phyloP scores from a whole-genome alignment of 2,113 vertebrate genomes.

The Hippocampus mohnikei region DNA sequence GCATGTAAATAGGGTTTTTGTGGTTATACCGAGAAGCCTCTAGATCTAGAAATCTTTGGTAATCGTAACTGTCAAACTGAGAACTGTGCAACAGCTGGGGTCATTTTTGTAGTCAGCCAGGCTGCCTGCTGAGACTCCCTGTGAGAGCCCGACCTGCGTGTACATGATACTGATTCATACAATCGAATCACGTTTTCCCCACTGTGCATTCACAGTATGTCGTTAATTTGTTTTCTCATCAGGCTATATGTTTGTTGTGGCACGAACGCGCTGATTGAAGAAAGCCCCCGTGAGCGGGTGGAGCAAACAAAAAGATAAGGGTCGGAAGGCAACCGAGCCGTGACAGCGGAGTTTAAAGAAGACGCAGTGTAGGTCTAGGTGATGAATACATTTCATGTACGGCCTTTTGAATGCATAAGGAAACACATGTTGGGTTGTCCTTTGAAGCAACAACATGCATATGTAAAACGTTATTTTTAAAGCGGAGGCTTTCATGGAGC shows the following conservation, averaged over 20 bases:
- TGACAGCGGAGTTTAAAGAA: conserved; percentile 43
- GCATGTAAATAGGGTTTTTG: conserved; percentile 10
- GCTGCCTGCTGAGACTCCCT: conserved; percentile 47
- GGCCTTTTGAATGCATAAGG: conserved; percentile 14
- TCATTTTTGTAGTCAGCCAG: conserved; percentile 32
- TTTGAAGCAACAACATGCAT: conserved; percentile 42
- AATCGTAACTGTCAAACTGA: conserved; percentile 8
- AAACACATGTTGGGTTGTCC: conserved; percentile 19
- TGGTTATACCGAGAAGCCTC: not conserved
- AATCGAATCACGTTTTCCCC: conserved; percentile 47
- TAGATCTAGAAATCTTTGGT: not conserved
- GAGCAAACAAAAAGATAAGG: conserved; percentile 51
- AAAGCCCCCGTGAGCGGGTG: conserved; percentile 44
- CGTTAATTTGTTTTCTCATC: conserved; percentile 68
- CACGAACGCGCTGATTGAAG: conserved; percentile 27
- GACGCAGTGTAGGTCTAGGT: conserved; percentile 20
- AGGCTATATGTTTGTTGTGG: conserved; percentile 51
- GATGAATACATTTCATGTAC: conserved; percentile 37
- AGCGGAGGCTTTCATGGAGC: conserved; percentile 42
- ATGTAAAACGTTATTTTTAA: conserved; percentile 51
- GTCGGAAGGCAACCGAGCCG: conserved; percentile 14
- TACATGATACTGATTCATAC: conserved; percentile 63
- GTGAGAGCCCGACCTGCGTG: conserved; percentile 43
- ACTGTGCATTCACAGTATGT: conserved; percentile 59
- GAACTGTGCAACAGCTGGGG: conserved; percentile 60